Evolutionary conservation across 2,113 vertebrate species (phyloP), one percentile per base, ranked within the genome.

Genomic region (Solea senegalensis): DNA sequence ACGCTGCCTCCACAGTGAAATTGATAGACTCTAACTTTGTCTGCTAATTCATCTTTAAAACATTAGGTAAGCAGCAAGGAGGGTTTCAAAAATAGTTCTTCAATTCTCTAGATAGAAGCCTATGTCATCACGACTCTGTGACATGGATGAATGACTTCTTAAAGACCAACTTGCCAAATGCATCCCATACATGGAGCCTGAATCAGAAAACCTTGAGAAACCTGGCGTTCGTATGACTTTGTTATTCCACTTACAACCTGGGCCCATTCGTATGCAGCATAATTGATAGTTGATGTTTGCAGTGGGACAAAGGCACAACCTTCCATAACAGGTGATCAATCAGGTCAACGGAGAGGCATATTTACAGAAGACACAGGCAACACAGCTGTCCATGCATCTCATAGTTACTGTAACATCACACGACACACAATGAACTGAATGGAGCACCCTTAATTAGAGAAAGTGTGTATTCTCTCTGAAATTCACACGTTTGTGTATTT

Each of bases 71-170:
- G 68, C 78, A 48, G 63, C 0, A 70, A 57, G 61, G 78, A 83
- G 76, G 64, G 87, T 82, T 70, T 88, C 77, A 88, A 81, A 91
- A 85, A 88, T 86, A 90, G 83, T 83, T 86, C 81, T 78, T 80
- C 71, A 80, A 81, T 83, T 85, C 84, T 86, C 83, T 63, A 81
- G 85, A 89, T 78, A 87, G 83, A 85, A 66, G 79, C 58, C 56
- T 74, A 74, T 90, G 86, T 85, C 86, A 75, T 86, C 84, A 88
- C 69, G 40, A 76, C 83, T 81, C 74, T 66, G 64, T 79, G 85
- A 89, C 87, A 86, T 58, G 78, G 86, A 82, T 86, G 84, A 63
- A 86, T 86, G 80, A 64, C 79, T 85, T 86, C 86, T 89, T 84
- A 88, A 89, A 89, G 80, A 80, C 70, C 45, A 86, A 85, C 83